A percentile compares a stretch with the other conserved stretches of the same genome.
phyloP scores from a whole-genome alignment of 2,888 invertebrate species.

The Argynnis bischoffii region DNA sequence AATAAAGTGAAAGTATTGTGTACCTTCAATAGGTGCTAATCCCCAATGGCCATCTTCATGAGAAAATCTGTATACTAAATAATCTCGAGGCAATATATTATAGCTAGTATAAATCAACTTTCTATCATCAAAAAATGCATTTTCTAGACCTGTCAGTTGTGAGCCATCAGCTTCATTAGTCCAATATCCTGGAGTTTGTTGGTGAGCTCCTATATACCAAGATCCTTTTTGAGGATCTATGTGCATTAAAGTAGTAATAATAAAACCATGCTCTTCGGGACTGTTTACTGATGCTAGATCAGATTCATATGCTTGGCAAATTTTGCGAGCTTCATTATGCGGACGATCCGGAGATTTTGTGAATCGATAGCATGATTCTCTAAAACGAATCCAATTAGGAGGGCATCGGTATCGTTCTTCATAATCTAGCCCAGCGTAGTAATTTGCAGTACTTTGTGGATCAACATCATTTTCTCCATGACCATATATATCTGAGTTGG shows the following conservation, averaged over 20 bases:
- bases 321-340: constrained; percentile 90
- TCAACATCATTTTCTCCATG: constrained; percentile 68
- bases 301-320: constrained; percentile 92
- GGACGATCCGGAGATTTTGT: constrained; percentile 92
- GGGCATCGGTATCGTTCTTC: constrained; percentile 86
- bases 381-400: constrained; percentile 91
- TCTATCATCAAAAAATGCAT: constrained; percentile 88
- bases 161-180: constrained; percentile 92
- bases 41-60: constrained; percentile 90
- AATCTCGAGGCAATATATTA: constrained; percentile 85
- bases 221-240: constrained; percentile 92
- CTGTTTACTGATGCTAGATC: constrained; percentile 91
- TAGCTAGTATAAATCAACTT: constrained; percentile 65
- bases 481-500: constrained; percentile 61
- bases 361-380: constrained; percentile 93
- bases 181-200: constrained; percentile 89
- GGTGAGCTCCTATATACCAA: constrained; percentile 93
- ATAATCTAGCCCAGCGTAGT: constrained; percentile 72
- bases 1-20: constrained; percentile 90
- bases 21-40: constrained; percentile 89
- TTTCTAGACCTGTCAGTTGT: constrained; percentile 89
- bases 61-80: constrained; percentile 90
- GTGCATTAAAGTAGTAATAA: constrained; percentile 90
- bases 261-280: constrained; percentile 93
- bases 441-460: constrained; percentile 65